phyloP scores from a whole-genome alignment of 2,888 invertebrate genomes.

The Lottia gigantea region DNA sequence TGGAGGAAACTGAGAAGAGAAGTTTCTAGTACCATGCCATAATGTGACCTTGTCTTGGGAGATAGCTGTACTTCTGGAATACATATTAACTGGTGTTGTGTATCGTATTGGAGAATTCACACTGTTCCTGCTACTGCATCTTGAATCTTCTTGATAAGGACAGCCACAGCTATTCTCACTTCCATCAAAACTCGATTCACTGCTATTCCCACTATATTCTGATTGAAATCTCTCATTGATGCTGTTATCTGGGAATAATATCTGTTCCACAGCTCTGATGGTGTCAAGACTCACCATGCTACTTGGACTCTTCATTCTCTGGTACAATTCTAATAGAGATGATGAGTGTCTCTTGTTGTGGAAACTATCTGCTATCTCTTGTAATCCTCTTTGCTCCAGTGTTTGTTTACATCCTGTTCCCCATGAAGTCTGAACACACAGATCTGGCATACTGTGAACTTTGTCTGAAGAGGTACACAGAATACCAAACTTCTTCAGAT shows the following conservation, averaged over 20 bases:
- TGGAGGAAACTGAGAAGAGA: conserved; percentile 60
- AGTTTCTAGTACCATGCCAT: conserved; percentile 61
- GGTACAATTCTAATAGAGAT: conserved; percentile 57
- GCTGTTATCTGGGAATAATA: conserved; percentile 41
- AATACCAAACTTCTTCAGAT: conserved; percentile 40
- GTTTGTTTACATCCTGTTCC: background rate
- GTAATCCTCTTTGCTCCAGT: conserved; percentile 9
- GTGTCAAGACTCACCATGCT: conserved; percentile 57
- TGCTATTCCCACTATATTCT: background rate
- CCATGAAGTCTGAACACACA: conserved; percentile 32
- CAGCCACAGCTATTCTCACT: conserved; percentile 3
- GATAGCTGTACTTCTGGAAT: conserved; percentile 43
- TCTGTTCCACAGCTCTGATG: conserved; percentile 52
- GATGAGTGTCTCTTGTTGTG: conserved; percentile 54
- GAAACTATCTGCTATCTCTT: conserved; percentile 49
- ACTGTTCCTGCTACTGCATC: conserved; percentile 7
- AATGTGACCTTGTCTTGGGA: conserved; percentile 55
- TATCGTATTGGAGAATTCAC: conserved; percentile 33
- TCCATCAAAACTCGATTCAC: conserved; percentile 3
- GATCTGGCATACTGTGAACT: conserved; percentile 53
- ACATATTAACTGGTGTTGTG: conserved; percentile 33
- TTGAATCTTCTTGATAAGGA: background rate
- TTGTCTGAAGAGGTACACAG: conserved; percentile 39
- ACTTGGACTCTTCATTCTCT: conserved; percentile 50
- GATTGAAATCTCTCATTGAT: conserved; percentile 11